Evolutionary conservation across 2,797 vertebrate species (phyloP).

Genomic region (Pseudotriccus pelzelni): DNA sequence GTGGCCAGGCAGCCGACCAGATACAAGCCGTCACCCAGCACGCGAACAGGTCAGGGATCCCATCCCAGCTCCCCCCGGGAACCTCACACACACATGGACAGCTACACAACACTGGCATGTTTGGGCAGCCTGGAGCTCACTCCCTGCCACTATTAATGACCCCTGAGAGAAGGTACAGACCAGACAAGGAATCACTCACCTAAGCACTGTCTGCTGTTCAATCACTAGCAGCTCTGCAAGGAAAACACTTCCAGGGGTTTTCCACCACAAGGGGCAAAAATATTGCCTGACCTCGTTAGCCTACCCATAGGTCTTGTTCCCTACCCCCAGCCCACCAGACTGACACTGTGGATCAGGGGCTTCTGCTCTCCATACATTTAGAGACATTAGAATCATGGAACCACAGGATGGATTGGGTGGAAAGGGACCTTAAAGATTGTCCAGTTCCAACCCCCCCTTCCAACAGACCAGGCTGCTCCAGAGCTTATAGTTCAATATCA

Average conservation of each 20-base stretch:
- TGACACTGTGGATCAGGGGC: background rate
- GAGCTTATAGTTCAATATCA: background rate
- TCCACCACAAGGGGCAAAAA: background rate
- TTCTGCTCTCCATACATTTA: rapidly evolving
- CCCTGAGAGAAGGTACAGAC: background rate
- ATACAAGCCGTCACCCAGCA: conserved; percentile 45
- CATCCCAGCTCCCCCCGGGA: background rate
- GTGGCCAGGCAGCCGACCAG: conserved; percentile 24
- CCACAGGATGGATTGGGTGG: background rate
- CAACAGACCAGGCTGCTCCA: background rate
- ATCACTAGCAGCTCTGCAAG: background rate
- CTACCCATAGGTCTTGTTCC: background rate
- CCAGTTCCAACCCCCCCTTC: background rate
- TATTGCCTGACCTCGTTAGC: background rate
- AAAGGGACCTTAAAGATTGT: background rate
- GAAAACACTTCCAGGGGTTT: background rate
- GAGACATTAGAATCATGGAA: background rate
- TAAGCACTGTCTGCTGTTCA: background rate
- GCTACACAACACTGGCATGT: background rate
- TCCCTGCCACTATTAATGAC: background rate
- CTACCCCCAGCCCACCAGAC: background rate
- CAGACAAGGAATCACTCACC: background rate
- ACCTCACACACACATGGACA: rapidly evolving
- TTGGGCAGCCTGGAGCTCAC: background rate
- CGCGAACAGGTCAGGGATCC: conserved; percentile 55